Conservation (phyloP, 2,797 vertebrate genomes). For the Phrynocephalus forsythii region DNA sequence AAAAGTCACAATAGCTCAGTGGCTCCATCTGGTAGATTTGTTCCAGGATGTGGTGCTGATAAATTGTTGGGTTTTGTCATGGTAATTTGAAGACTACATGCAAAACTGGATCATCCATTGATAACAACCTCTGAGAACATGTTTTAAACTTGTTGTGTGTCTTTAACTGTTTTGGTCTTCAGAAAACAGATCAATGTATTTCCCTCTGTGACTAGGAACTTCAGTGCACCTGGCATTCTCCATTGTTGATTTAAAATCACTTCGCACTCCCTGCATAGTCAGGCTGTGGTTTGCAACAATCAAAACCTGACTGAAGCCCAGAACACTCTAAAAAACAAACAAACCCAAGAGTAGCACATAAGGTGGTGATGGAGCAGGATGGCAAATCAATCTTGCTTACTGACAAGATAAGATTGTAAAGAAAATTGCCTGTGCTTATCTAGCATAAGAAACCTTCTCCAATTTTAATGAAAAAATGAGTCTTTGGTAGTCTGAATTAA, state of each 20-base stretch:
- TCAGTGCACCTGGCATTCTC: background rate
- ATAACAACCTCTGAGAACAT: too few species aligned
- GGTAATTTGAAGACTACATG: too few species aligned
- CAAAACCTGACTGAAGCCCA: background rate
- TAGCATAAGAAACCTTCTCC: constrained; percentile 31
- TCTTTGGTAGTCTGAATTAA: background rate
- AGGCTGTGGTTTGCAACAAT: background rate
- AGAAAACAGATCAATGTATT: too few species aligned
- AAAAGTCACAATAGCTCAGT: too few species aligned
- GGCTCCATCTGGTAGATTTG: too few species aligned
- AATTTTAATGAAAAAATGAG: background rate
- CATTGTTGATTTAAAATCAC: background rate
- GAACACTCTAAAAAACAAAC: background rate
- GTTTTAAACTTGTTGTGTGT: too few species aligned
- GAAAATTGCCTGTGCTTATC: background rate
- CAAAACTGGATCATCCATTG: too few species aligned
- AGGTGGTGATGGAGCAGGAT: background rate
- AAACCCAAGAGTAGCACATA: too few species aligned
- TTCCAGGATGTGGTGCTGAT: too few species aligned
- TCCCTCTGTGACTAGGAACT: too few species aligned
- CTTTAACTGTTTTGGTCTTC: too few species aligned
- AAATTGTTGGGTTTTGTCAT: too few species aligned
- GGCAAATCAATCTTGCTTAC: background rate
- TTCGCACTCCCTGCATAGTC: background rate
- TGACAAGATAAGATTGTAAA: constrained; percentile 8